Base-by-base conservation (phyloP, 2,888 invertebrate genomes). In the Drosophila histrio region DNA sequence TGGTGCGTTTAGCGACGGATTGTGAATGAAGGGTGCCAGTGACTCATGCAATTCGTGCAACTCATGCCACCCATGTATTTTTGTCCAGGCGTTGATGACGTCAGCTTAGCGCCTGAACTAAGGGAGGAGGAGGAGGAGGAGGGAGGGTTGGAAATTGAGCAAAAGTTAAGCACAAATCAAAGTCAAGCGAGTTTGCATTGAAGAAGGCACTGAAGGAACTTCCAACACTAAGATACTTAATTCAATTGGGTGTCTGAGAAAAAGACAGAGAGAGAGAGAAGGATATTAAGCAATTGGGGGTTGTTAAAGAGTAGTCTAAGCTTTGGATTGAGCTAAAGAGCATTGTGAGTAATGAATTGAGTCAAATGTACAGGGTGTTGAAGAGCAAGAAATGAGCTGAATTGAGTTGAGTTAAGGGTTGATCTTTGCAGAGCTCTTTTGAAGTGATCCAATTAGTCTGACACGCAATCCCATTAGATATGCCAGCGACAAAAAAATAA, bases 21-120 rank as follows among this genome's bases (percentile, higher is more conserved):
- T 57, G 9, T 34, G 11, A n/a, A 32, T 7, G n/a, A 36, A 53
- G 64, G 63, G 68, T 60, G 68, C 54, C 43, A 78, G 53, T 83
- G 82, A 85, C 70, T 82, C 86, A 85, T 79, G 67, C 77, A 69
- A 72, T 58, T 72, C n/a, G n/a, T n/a, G n/a, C n/a, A n/a, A n/a
- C n/a, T n/a, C n/a, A n/a, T n/a, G n/a, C n/a, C 47, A 71, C 72
- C 61, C 67, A 68, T 53, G 36, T 44, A 52, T 39, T 8, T 15
- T 9, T 24, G 30, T 11, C 46, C 60, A 66, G 62, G 69, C 73
- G 87, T 73, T 73, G 87, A 80, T 83, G 82, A 83, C 87, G 82
- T 86, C 73, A 83, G 76, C 81, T 75, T 65, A 72, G 52, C 68
- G 59, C 47, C 49, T 34, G 30, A 15, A n/a, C 3, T 17, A 2